Evolutionary conservation across 1,140 invertebrate species (phyloP).

Genomic region (Drosophila truncata): DNA sequence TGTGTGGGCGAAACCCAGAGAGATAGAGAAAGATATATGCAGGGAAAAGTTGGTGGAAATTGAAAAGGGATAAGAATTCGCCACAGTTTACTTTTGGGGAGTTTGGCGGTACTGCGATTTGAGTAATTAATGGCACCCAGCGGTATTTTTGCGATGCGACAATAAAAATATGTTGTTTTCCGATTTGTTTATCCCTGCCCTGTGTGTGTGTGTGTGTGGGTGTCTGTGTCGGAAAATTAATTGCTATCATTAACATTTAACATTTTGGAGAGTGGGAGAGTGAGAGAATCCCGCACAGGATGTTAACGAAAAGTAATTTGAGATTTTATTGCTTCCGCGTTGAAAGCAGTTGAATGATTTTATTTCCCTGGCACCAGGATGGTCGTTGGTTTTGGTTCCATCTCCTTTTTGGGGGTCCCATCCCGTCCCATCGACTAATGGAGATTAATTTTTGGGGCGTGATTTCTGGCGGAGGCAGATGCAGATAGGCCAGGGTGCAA

Average conservation of each 20-base stretch:
- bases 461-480: slow-evolving; percentile 52
- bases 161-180: slow-evolving; percentile 80
- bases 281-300: slow-evolving; percentile 52
- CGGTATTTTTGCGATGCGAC: slow-evolving; percentile 71
- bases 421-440: slow-evolving; percentile 51
- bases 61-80: slow-evolving; percentile 78
- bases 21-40: not conserved
- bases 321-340: slow-evolving; percentile 82
- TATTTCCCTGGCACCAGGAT: slow-evolving; percentile 10
- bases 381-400: not conserved
- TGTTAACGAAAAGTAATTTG: slow-evolving; percentile 82
- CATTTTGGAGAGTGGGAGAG: slow-evolving; percentile 10
- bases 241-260: slow-evolving; percentile 75
- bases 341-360: slow-evolving; percentile 64
- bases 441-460: slow-evolving; percentile 78
- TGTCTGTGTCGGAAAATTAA: slow-evolving; percentile 60
- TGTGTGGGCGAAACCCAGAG: slow-evolving; percentile 37
- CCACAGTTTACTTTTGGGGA: slow-evolving; percentile 29
- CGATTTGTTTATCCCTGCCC: slow-evolving; percentile 76
- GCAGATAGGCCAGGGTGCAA: slow-evolving; percentile 46
- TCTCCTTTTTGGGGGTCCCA: slow-evolving; percentile 16
- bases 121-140: slow-evolving; percentile 81
- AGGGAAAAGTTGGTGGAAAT: slow-evolving; percentile 57
- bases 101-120: slow-evolving; percentile 45
- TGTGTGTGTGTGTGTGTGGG: slow-evolving; percentile 35